Evolutionary conservation across 2,888 invertebrate genomes (phyloP).

Genomic region (Hylaea fasciaria): DNA sequence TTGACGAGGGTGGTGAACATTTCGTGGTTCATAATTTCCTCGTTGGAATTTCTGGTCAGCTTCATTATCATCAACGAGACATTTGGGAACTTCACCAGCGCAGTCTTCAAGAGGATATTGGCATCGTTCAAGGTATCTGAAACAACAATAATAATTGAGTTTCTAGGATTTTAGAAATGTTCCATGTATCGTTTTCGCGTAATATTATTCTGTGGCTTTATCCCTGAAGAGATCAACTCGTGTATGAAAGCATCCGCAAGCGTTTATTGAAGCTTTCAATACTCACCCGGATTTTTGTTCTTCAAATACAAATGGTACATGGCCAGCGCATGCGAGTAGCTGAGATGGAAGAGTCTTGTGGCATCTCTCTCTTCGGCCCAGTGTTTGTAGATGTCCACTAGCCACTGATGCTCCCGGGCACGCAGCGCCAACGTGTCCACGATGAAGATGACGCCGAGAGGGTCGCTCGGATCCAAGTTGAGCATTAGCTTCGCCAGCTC

Average conservation of each 20-base stretch:
- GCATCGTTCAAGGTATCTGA: constrained; percentile 13
- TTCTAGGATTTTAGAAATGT: no score
- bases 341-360: constrained; percentile 58
- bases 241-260: no score
- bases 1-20: constrained; percentile 11
- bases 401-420: constrained; percentile 89
- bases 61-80: constrained; percentile 15
- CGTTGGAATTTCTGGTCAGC: constrained; percentile 3
- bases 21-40: constrained; percentile 19
- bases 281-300: constrained; percentile 53
- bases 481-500: constrained; percentile 93
- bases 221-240: no score
- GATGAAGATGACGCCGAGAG: constrained; percentile 88
- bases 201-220: no score
- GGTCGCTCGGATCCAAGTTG: constrained; percentile 91
- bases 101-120: constrained; percentile 1
- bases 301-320: constrained; percentile 59
- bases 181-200: no score
- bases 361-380: constrained; percentile 54
- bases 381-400: constrained; percentile 63
- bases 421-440: constrained; percentile 93
- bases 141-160: background rate
- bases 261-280: background rate
- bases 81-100: constrained; percentile 19
- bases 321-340: constrained; percentile 65